Conservation (phyloP, 2,113 vertebrate genomes). For the Hemiscyllium ocellatum region DNA sequence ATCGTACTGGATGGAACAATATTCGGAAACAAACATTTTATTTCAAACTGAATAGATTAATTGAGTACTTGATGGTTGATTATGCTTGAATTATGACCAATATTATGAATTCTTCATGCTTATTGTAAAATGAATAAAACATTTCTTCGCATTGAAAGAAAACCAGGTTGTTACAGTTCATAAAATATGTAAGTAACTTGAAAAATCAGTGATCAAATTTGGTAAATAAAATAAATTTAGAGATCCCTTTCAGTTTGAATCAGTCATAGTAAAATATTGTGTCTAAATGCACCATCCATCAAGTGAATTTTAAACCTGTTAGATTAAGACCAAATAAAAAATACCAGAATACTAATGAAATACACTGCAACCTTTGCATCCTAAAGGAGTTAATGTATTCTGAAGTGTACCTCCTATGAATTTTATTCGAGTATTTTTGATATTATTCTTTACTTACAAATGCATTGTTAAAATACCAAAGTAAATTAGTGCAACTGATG, state of each 20-base stretch:
- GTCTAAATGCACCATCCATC: background rate
- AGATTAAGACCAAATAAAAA: background rate
- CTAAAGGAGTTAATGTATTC: background rate
- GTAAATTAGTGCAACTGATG: background rate
- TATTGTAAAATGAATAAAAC: background rate
- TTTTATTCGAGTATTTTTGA: background rate
- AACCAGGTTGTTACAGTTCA: background rate
- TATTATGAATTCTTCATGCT: background rate
- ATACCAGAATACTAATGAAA: background rate
- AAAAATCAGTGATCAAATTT: background rate
- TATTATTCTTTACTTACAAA: constrained; percentile 22
- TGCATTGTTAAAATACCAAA: background rate
- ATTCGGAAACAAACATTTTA: background rate
- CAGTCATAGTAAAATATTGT: constrained; percentile 1
- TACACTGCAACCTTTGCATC: background rate
- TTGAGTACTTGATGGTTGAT: background rate
- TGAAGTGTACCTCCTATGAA: background rate
- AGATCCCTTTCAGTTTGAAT: constrained; percentile 12
- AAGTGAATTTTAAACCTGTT: background rate
- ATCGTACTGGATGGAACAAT: background rate
- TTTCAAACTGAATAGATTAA: background rate
- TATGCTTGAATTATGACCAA: background rate
- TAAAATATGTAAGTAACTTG: background rate
- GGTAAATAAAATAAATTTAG: background rate
- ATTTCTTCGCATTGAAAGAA: background rate